Evolutionary conservation across 2,797 vertebrate genomes (phyloP).

Genomic region (Dicrostonyx torquatus): DNA sequence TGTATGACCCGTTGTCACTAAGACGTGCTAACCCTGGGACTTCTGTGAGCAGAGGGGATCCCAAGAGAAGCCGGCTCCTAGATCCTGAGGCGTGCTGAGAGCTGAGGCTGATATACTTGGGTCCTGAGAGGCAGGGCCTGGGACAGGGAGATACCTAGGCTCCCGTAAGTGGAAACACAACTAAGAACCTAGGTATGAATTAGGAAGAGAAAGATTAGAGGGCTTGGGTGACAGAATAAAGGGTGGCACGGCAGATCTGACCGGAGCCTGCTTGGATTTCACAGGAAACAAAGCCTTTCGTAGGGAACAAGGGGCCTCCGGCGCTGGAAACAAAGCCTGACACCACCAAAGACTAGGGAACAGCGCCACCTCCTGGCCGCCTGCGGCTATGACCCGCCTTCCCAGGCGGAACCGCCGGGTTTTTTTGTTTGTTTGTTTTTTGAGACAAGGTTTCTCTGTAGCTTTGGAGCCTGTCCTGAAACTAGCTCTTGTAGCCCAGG

Average conservation of each 20-base stretch:
- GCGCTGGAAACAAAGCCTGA: not conserved
- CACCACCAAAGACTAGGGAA: slow-evolving; percentile 44
- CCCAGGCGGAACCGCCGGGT: not conserved
- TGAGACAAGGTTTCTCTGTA: too few species aligned
- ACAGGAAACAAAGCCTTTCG: slow-evolving; percentile 1
- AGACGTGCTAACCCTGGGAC: not conserved
- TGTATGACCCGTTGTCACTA: not conserved
- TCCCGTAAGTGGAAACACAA: not conserved
- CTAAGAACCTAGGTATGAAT: not conserved
- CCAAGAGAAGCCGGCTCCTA: not conserved
- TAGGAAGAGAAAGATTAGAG: not conserved
- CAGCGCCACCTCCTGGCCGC: slow-evolving; percentile 68
- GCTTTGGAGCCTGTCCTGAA: too few species aligned
- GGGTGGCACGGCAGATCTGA: not conserved
- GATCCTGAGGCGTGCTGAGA: not conserved
- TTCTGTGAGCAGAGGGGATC: not conserved
- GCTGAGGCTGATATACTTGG: not conserved
- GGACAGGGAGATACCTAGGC: not conserved
- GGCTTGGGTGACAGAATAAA: not conserved
- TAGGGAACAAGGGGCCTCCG: not conserved
- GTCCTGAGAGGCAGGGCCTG: not conserved
- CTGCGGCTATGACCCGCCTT: not conserved
- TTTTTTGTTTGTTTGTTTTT: too few species aligned
- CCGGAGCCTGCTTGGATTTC: not conserved
- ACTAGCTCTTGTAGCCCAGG: too few species aligned